Conservation (phyloP, 2,888 invertebrate genomes). For the Melipona beecheii region DNA sequence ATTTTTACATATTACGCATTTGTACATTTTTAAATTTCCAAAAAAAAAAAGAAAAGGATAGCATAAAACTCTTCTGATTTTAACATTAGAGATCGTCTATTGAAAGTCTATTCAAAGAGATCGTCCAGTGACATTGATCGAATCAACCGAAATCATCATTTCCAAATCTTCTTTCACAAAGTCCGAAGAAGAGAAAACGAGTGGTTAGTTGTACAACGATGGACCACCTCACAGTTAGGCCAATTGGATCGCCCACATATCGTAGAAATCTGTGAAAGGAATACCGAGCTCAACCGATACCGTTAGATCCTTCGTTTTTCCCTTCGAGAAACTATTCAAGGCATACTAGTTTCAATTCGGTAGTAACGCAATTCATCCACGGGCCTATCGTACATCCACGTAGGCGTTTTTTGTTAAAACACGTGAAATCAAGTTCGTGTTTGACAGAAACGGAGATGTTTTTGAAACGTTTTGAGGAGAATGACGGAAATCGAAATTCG, state of each 20-base stretch:
- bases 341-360: constrained; percentile 64
- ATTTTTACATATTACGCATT: too few relatives aligned
- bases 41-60: too few relatives aligned
- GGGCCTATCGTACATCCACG: neutral
- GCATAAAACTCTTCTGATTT: too few relatives aligned
- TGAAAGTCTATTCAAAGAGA: too few relatives aligned
- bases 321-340: constrained; percentile 57
- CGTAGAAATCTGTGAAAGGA: constrained; percentile 66
- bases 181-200: constrained; percentile 48
- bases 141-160: constrained; percentile 4
- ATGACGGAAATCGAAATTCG: too few relatives aligned
- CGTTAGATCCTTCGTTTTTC: constrained; percentile 63
- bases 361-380: constrained; percentile 57
- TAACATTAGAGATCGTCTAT: too few relatives aligned
- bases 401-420: constrained; percentile 55
- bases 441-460: neutral
- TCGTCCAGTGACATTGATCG: neutral
- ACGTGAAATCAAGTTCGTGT: constrained; percentile 21
- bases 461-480: too few relatives aligned
- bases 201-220: constrained; percentile 42
- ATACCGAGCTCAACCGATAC: constrained; percentile 50
- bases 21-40: too few relatives aligned
- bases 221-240: constrained; percentile 65
- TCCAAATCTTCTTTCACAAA: constrained; percentile 17
- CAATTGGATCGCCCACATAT: constrained; percentile 71